phyloP scores from a whole-genome alignment of 2,888 invertebrate genomes.

The Hyles lineata region DNA sequence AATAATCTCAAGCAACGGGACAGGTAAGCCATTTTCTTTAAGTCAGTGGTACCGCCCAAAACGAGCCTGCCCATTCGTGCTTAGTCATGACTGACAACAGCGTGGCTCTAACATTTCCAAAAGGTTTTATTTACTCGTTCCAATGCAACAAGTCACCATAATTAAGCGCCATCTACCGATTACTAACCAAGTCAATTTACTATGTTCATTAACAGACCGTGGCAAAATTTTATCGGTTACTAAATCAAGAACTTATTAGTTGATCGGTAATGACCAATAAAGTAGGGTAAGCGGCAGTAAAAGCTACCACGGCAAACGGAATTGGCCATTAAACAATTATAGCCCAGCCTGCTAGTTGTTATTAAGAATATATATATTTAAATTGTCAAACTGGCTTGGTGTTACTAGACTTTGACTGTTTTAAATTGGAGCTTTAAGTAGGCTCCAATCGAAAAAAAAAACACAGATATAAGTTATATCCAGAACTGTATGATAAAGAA shows the following conservation, averaged over 20 bases:
- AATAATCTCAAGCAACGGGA: no score
- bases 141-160: not conserved
- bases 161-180: not conserved
- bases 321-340: conserved; percentile 18
- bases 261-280: conserved; percentile 25
- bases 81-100: not conserved
- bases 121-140: not conserved
- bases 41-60: no score
- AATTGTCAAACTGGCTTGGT: not conserved
- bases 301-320: not conserved
- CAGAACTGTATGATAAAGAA: not conserved
- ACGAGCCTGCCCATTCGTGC: no score
- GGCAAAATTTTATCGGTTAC: conserved; percentile 15
- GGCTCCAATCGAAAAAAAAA: no score
- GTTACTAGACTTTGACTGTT: no score
- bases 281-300: conserved; percentile 13
- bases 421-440: no score
- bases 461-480: no score
- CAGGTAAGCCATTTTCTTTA: no score
- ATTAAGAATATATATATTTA: conserved; percentile 13
- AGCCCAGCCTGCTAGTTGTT: not conserved
- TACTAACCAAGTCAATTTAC: not conserved
- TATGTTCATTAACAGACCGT: conserved; percentile 13
- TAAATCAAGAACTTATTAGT: conserved; percentile 26
- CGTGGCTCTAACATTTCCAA: not conserved